phyloP scores from a whole-genome alignment of 2,113 vertebrate genomes.

The Leptodactylus fuscus region DNA sequence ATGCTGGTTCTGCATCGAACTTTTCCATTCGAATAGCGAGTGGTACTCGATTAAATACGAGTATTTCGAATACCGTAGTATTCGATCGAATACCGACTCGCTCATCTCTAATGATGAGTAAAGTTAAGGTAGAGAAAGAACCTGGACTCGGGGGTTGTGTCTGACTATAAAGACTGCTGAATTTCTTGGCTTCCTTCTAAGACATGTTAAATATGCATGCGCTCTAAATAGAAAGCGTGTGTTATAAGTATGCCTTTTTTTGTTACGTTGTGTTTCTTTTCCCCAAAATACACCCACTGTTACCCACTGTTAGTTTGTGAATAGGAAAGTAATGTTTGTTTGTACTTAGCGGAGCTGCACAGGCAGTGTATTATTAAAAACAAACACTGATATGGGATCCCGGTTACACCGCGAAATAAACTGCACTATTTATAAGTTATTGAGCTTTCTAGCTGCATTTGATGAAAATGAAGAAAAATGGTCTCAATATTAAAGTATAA shows the following conservation, averaged over 20 bases:
- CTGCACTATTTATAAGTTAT: slow-evolving; percentile 10
- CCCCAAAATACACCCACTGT: not conserved
- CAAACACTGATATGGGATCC: slow-evolving; percentile 22
- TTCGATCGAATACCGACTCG: too few relatives aligned
- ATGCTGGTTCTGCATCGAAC: too few relatives aligned
- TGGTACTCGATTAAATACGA: too few relatives aligned
- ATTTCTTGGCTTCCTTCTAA: not conserved
- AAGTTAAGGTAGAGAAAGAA: too few relatives aligned
- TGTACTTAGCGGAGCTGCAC: not conserved
- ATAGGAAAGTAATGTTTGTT: slow-evolving; percentile 18
- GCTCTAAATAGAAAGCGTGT: not conserved
- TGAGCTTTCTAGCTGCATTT: not conserved
- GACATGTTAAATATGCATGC: not conserved
- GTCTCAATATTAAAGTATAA: slow-evolving; percentile 12
- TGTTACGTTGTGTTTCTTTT: not conserved
- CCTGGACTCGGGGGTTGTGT: too few relatives aligned
- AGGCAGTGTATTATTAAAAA: slow-evolving; percentile 22
- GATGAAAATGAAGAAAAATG: slow-evolving; percentile 17
- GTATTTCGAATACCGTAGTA: too few relatives aligned
- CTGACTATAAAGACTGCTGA: not conserved
- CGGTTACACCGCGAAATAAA: not conserved
- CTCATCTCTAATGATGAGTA: too few relatives aligned
- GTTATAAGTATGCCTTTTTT: slow-evolving; percentile 1
- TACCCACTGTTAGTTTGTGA: slow-evolving; percentile 27
- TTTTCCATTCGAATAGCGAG: too few relatives aligned